These are phyloP conservation scores for Brevimyrus niger DNA, from an alignment of 2,113 vertebrate species.

Conservation along the genomic window DNA sequence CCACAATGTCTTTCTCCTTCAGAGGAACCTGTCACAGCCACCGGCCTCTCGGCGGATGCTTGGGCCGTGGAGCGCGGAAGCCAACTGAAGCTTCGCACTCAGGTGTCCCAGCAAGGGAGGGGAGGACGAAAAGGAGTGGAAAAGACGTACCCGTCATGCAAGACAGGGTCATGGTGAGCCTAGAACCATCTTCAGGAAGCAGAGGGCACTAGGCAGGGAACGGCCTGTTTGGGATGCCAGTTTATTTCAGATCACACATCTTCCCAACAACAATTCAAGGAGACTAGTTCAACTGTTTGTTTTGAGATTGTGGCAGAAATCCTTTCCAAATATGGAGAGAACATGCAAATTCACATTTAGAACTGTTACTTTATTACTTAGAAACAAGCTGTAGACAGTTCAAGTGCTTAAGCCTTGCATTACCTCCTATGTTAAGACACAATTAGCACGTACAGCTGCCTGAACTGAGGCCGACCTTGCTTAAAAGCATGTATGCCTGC, in stretches of 20 bases:
- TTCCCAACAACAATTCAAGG: neutral
- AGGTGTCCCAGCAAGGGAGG: neutral
- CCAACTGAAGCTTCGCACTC: neutral
- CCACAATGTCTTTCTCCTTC: neutral
- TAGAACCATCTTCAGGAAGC: neutral
- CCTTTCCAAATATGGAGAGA: neutral
- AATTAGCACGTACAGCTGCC: neutral
- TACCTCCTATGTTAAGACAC: neutral
- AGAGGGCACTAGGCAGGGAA: neutral
- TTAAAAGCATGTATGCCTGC: neutral
- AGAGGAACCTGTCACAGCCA: neutral
- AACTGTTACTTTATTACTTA: neutral
- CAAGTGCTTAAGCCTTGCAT: neutral
- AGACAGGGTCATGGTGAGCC: neutral
- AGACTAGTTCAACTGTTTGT: neutral
- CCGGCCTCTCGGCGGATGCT: neutral
- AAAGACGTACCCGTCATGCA: neutral
- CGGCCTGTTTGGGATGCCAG: neutral
- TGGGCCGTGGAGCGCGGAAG: neutral
- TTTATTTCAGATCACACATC: neutral
- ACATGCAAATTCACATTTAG: neutral
- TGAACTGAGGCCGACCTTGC: neutral
- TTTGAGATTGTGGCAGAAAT: neutral
- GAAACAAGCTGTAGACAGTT: neutral
- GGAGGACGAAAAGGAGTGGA: neutral